Conservation (phyloP, 1,140 invertebrate species). For the Pollicipes pollicipes region DNA sequence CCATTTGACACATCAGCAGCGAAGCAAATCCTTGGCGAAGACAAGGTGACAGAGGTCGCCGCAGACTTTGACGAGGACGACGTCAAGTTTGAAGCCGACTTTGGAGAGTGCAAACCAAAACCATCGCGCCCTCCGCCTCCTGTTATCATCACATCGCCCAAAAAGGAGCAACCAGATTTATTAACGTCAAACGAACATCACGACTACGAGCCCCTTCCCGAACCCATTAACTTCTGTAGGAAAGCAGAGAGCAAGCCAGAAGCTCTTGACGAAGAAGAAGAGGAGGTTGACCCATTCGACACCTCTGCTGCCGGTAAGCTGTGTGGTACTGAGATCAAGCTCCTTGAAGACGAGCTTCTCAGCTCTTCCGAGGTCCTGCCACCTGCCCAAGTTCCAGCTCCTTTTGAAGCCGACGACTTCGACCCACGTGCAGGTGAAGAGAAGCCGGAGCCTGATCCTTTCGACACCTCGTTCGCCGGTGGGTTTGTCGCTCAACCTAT, state of each 20-base stretch:
- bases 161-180: conserved; percentile 15
- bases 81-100: conserved; percentile 72
- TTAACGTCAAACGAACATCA: conserved; percentile 14
- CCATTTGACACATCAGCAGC: conserved; percentile 23
- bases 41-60: conserved; percentile 8
- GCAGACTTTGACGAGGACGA: conserved; percentile 21
- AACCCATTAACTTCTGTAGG: conserved; percentile 14
- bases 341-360: conserved; percentile 18
- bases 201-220: conserved; percentile 6
- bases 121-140: conserved; percentile 12
- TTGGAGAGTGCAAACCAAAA: conserved; percentile 36
- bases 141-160: conserved; percentile 5
- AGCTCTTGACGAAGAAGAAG: conserved; percentile 12
- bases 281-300: conserved; percentile 20
- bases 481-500: conserved; percentile 16
- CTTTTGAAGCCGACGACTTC: conserved; percentile 37
- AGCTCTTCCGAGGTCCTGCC: conserved; percentile 4
- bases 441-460: conserved; percentile 22
- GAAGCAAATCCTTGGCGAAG: conserved; percentile 16
- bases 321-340: conserved; percentile 16
- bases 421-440: conserved; percentile 44
- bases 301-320: conserved; percentile 19
- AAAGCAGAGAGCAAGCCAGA: conserved; percentile 12
- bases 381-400: background rate
- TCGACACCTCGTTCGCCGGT: conserved; percentile 24